Percentiles rank a stretch among this genome's conserved stretches.
These are phyloP conservation scores for Dasypus novemcinctus DNA, from an alignment of 2,113 vertebrate genomes.

Conservation along the genomic window DNA sequence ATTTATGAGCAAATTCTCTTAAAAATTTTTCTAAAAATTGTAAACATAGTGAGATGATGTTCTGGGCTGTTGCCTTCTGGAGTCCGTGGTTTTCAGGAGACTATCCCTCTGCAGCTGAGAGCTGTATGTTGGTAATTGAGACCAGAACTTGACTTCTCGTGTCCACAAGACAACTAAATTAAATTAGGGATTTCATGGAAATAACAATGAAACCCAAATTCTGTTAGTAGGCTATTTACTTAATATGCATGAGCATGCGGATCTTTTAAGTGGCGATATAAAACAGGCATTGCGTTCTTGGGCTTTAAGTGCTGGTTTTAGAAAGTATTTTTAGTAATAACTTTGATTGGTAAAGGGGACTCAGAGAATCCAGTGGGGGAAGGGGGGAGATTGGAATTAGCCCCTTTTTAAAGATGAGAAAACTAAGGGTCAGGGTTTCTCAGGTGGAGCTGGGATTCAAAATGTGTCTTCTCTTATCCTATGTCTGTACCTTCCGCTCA, in stretches of 20 bases:
- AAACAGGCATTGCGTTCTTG: conserved; percentile 51
- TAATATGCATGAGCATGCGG: conserved; percentile 43
- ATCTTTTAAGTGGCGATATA: conserved; percentile 66
- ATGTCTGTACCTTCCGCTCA: background rate
- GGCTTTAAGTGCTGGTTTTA: conserved; percentile 28
- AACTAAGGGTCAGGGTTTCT: background rate
- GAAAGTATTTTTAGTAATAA: conserved; percentile 42
- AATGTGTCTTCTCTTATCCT: background rate
- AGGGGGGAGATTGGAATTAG: background rate
- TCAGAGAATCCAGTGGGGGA: background rate
- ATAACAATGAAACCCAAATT: conserved; percentile 67
- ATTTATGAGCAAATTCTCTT: conserved; percentile 30
- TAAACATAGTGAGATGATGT: background rate
- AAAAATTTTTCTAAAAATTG: background rate
- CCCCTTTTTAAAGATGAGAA: background rate
- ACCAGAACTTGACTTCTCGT: conserved; percentile 56
- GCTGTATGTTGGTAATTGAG: conserved; percentile 63
- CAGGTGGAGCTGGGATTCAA: background rate
- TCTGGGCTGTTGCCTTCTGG: conserved; percentile 17
- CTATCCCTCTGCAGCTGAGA: background rate
- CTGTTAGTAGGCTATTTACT: conserved; percentile 57
- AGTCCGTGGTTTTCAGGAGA: conserved; percentile 13
- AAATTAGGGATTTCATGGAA: conserved; percentile 67
- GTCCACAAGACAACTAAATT: conserved; percentile 56
- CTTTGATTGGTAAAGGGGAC: background rate